Evolutionary conservation across 2,888 invertebrate genomes (phyloP), one percentile per base, ranked within the genome.

Genomic region (Mythimna vitellina): DNA sequence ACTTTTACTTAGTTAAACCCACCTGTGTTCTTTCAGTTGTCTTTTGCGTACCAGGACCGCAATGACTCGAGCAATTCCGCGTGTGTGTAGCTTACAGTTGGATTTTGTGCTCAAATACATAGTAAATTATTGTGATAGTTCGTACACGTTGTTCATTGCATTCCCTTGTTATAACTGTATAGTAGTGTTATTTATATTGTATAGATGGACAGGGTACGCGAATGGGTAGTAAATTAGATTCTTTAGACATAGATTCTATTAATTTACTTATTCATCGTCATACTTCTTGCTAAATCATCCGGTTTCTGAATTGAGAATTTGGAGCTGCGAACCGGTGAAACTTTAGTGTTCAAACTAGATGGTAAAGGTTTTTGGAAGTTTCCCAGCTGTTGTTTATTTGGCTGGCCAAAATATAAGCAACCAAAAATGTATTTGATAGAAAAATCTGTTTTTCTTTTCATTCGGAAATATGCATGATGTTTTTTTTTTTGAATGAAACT

Each of bases 71-170:
- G 6, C 1, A 46, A 17, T 17, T 17, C 17, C 46, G 46, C 46
- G 6, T 51, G 20, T 49, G 0, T 51, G 49, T 51, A 71, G 69
- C 67, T 78, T 71, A 67, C 14, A 51, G 70, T 74, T 81, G 66
- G 76, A 66, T 82, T 84, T 80, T 32, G 76, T 86, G 89, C 89
- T 89, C 89, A 89, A 89, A 84, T 29, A 29, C 29, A 29, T 84
- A 85, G 78, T 82, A 70, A 83, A 84, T 74, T 73, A 85, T 85
- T 86, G 89, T 88, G 85, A 89, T 89, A 89, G 87, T 6, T 9
- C 72, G 73, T 84, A 81, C 73, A 76, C 68, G 63, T 86, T 84
- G 78, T 86, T 84, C 68, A 81, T 63, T 78, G 71, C 86, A 89
- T 86, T 88, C 87, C 85, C 70, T 86, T 81, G 76, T 84, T 81